Evolutionary conservation across 2,797 vertebrate genomes (phyloP).

Genomic region (Centropyge bicolor): DNA sequence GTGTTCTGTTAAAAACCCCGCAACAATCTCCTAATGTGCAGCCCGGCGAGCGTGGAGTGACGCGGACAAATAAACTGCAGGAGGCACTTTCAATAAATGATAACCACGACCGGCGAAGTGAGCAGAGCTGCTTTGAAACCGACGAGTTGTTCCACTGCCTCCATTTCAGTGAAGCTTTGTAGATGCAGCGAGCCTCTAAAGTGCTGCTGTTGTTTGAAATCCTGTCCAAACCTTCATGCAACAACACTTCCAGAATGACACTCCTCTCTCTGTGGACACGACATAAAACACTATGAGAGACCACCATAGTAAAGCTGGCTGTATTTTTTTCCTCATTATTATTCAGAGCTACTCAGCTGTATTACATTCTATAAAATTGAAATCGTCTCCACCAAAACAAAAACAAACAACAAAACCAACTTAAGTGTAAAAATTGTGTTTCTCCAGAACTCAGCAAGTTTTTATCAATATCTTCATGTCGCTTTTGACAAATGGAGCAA

Average conservation of each 20-base stretch:
- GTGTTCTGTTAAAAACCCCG: conserved; percentile 8
- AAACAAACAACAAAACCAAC: neutral
- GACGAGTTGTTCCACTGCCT: conserved; percentile 5
- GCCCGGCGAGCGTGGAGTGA: conserved; percentile 20
- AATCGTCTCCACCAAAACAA: neutral
- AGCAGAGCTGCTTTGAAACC: conserved; percentile 31
- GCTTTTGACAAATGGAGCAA: conserved; percentile 3
- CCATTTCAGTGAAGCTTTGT: conserved; percentile 6
- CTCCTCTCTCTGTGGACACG: conserved; percentile 16
- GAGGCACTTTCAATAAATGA: conserved; percentile 59
- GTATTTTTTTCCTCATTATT: neutral
- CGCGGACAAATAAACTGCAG: conserved; percentile 54
- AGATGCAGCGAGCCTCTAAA: neutral
- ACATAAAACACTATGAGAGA: neutral
- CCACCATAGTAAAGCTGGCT: neutral
- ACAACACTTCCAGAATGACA: conserved; percentile 21
- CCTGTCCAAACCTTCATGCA: conserved; percentile 33
- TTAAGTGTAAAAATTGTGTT: neutral
- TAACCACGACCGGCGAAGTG: conserved; percentile 19
- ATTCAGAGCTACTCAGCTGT: neutral
- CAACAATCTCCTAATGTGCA: conserved; percentile 27
- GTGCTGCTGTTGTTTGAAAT: conserved; percentile 38
- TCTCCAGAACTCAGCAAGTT: neutral
- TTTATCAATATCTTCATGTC: neutral
- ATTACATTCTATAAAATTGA: neutral